Evolutionary conservation across 2,888 invertebrate genomes (phyloP), one percentile per base, ranked within the genome.

Genomic region (Boloria selene): DNA sequence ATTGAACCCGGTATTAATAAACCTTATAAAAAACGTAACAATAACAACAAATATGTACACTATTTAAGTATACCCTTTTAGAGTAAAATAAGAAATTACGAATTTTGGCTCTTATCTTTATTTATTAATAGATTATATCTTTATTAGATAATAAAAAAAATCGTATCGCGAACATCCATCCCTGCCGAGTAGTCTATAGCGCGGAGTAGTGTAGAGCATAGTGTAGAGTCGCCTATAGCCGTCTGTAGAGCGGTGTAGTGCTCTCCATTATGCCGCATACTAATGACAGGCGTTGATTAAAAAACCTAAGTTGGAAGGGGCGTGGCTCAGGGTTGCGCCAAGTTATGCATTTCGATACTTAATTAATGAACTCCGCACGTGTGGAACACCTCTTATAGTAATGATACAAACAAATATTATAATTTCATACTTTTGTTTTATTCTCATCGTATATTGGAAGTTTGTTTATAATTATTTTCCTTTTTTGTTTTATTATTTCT

Each of bases 271-370:
- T 87, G 77, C 88, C 74, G 85, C 79, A 84, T 87, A 88, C 87
- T 90, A 90, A 90, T 90, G 89, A 88, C 85, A 87, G 82, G 84
- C 86, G 83, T 87, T 90, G 90, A 90, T 90, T 90, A 90, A 90
- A 89, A 88, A 87, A 72, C 69, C 72, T 71, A 71, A 72, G 71
- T 72, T 58, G 67, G 42, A 58, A 22, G 64, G 71, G 71, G 72
- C 70, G 70, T 65, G 51, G 65, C 58, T 38, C 65, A 73, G 80
- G 84, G 87, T 61, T 49, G 66, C 55, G 31, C 63, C 59, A n/a
- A 17, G 5, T 38, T 50, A 85, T 83, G 85, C 75, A 82, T 42
- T 38, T 61, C 61, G 63, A 44, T 56, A 44, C n/a, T 42, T 50
- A 22, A 56, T 63, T 63, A 63, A 50, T 63, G 42, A 61, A 18